Evolutionary conservation across 2,113 vertebrate genomes (phyloP).

Genomic region (Python bivittatus): DNA sequence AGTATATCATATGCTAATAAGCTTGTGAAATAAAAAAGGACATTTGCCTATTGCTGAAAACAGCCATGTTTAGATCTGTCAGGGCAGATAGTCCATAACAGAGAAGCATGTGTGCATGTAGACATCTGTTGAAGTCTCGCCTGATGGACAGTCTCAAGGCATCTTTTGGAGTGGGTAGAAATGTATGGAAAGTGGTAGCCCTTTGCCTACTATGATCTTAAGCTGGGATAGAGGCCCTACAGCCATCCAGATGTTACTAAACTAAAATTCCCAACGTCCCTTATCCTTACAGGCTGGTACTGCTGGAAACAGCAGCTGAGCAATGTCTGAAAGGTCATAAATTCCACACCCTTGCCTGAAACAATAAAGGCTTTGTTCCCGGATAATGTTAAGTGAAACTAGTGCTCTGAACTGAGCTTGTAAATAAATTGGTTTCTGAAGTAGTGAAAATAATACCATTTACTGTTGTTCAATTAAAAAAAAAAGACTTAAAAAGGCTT

Average conservation of each 20-base stretch:
- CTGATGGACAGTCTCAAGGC: not conserved
- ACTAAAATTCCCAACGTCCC: not conserved
- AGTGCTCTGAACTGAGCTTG: not conserved
- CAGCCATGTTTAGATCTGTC: not conserved
- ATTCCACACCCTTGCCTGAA: not conserved
- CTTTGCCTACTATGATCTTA: not conserved
- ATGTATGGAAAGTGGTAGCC: not conserved
- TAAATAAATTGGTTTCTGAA: not conserved
- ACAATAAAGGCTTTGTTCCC: not conserved
- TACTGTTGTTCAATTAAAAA: not conserved
- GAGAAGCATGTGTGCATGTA: not conserved
- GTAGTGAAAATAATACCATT: not conserved
- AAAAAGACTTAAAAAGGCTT: not conserved
- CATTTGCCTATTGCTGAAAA: too few species aligned
- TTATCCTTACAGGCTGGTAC: not conserved
- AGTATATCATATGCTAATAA: not conserved
- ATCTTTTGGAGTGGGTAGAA: not conserved
- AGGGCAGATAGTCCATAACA: not conserved
- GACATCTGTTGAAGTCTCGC: not conserved
- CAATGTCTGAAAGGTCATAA: not conserved
- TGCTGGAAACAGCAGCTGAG: not conserved
- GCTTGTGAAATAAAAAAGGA: not conserved
- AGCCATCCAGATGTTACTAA: not conserved
- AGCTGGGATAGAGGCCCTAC: not conserved
- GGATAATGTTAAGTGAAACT: not conserved